phyloP scores from a whole-genome alignment of 1,140 invertebrate genomes.

The Acromyrmex charruanus region DNA sequence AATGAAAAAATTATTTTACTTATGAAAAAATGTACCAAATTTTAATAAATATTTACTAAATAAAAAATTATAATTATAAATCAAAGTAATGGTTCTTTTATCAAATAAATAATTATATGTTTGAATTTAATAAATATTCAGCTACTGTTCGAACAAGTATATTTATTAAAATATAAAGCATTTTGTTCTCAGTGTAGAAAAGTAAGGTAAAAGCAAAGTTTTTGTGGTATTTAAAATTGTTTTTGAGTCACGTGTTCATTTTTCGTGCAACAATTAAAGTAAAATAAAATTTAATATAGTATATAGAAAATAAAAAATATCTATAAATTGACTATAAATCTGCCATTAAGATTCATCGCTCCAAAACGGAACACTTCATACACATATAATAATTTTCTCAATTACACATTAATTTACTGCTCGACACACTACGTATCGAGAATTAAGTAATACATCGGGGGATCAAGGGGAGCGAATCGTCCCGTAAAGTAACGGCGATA shows the following conservation, averaged over 20 bases:
- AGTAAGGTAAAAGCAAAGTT: background rate
- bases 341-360: background rate
- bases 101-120: too few relatives aligned
- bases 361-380: background rate
- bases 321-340: background rate
- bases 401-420: constrained; percentile 30
- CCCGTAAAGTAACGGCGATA: constrained; percentile 21
- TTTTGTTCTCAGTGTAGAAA: background rate
- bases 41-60: too few relatives aligned
- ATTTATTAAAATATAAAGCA: too few relatives aligned
- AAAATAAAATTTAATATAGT: background rate
- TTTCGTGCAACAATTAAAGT: background rate
- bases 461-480: constrained; percentile 17
- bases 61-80: too few relatives aligned
- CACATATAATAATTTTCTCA: background rate
- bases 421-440: background rate
- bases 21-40: too few relatives aligned
- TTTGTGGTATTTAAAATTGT: background rate
- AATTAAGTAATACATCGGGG: constrained; percentile 46
- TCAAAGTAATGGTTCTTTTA: too few relatives aligned
- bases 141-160: too few relatives aligned
- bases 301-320: background rate
- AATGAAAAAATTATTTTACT: background rate
- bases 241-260: background rate
- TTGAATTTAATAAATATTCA: too few relatives aligned